phyloP scores from a whole-genome alignment of 2,888 invertebrate genomes.

The Ormyrus rosae region DNA sequence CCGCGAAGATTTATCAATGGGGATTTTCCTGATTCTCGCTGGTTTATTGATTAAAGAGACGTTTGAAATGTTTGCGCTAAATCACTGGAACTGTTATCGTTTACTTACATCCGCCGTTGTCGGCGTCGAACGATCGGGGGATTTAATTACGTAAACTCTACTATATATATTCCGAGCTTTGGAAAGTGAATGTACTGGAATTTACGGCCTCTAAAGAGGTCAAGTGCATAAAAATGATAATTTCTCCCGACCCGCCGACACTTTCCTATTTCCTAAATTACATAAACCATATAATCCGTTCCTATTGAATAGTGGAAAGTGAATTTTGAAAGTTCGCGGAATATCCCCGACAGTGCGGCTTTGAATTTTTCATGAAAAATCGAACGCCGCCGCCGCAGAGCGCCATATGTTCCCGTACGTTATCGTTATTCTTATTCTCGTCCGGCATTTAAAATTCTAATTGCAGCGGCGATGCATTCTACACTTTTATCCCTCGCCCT shows the following conservation, averaged over 20 bases:
- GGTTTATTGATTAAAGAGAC: not conserved
- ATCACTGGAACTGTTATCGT: no score
- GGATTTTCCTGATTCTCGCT: conserved; percentile 1
- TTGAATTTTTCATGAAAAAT: no score
- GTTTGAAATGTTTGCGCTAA: no score
- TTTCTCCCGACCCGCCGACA: not conserved
- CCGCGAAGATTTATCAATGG: not conserved
- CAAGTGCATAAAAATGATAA: not conserved
- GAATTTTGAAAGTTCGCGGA: no score
- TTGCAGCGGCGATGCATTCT: not conserved
- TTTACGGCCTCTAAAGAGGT: not conserved
- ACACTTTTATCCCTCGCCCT: not conserved
- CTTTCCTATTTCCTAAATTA: no score
- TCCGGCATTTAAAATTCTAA: conserved; percentile 43
- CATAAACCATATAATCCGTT: no score
- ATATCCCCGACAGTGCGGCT: no score
- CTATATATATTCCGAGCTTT: not conserved
- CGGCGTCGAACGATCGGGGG: no score
- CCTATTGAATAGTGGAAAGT: no score
- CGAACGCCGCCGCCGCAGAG: not conserved
- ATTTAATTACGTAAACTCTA: not conserved
- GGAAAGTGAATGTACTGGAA: not conserved
- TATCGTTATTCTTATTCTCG: conserved; percentile 8
- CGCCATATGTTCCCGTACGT: conserved; percentile 14
- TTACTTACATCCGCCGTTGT: no score